These are phyloP conservation scores for Loris lydekkerianus DNA, from an alignment of 2,797 vertebrate genomes.

Conservation along the genomic window DNA sequence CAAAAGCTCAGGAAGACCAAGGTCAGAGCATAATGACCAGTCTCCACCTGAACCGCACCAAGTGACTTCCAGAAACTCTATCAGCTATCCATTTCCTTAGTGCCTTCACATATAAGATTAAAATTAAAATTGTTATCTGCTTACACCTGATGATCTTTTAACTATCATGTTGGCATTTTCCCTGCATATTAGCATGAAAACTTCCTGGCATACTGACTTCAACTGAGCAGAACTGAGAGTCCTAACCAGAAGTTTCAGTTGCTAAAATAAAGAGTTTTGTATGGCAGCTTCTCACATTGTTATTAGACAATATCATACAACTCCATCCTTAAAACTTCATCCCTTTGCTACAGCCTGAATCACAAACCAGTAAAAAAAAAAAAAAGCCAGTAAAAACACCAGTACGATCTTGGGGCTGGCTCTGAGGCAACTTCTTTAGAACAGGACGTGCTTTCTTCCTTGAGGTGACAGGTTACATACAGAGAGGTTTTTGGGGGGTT, in stretches of 20 bases:
- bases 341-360: constrained; percentile 62
- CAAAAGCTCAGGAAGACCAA: background rate
- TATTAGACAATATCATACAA: constrained; percentile 11
- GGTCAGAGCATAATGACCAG: background rate
- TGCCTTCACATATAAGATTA: background rate
- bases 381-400: constrained; percentile 11
- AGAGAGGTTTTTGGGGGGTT: background rate
- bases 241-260: background rate
- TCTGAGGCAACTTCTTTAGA: constrained; percentile 77
- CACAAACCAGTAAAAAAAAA: background rate
- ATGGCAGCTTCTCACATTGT: constrained; percentile 66
- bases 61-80: background rate
- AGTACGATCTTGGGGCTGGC: background rate
- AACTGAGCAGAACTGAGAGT: background rate
- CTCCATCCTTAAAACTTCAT: constrained; percentile 33
- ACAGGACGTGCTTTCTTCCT: constrained; percentile 83
- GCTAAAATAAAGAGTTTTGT: background rate
- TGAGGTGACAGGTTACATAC: constrained; percentile 80
- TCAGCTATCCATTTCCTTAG: background rate
- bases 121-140: background rate
- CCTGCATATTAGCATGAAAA: background rate
- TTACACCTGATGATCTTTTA: background rate
- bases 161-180: background rate
- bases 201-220: background rate
- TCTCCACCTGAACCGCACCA: background rate